Percentiles rank a stretch among this genome's conserved stretches.
These are phyloP conservation scores for Ormia ochracea DNA, from an alignment of 2,888 invertebrate genomes.

Conservation along the genomic window DNA sequence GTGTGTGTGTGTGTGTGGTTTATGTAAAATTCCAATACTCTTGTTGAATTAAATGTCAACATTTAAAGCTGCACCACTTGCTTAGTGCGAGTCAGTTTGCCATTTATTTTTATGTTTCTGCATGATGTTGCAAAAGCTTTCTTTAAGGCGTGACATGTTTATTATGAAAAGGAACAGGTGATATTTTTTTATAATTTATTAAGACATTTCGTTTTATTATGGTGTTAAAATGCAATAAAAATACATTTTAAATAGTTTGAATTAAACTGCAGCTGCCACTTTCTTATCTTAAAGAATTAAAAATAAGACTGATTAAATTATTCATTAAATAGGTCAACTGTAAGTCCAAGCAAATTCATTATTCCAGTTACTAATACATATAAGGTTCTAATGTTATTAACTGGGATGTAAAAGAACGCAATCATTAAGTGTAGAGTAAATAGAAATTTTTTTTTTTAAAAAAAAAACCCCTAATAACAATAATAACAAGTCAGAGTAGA, in stretches of 20 bases:
- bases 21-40: constrained; percentile 49
- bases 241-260: constrained; percentile 2
- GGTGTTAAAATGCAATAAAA: constrained; percentile 30
- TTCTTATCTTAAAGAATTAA: no score
- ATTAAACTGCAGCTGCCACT: not conserved
- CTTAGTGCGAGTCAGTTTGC: not conserved
- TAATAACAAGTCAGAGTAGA: no score
- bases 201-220: constrained; percentile 11
- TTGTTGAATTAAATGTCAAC: constrained; percentile 52
- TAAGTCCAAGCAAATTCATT: no score
- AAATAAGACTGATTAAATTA: no score
- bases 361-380: no score
- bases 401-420: no score
- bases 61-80: constrained; percentile 35
- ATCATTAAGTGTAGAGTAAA: no score
- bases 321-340: no score
- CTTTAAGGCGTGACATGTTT: constrained; percentile 34
- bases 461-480: no score
- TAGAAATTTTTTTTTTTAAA: no score
- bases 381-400: no score
- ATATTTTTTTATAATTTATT: constrained; percentile 41
- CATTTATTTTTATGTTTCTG: constrained; percentile 28
- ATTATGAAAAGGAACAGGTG: constrained; percentile 21
- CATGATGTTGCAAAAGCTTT: not conserved
- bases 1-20: no score